Conservation (phyloP, 2,113 vertebrate genomes). For the Sarotherodon lohbergeri region DNA sequence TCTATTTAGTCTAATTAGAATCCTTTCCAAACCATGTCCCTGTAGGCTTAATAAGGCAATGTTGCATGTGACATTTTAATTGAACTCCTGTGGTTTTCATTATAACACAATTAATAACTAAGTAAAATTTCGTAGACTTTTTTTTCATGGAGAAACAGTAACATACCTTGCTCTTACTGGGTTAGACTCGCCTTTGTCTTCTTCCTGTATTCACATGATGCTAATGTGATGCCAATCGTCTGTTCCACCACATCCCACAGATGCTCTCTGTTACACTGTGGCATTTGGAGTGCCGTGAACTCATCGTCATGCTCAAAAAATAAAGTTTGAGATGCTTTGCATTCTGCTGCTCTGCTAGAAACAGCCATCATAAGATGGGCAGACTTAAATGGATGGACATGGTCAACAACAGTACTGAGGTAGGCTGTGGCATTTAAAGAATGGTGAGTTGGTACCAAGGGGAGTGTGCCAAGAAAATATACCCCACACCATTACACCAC, state of each 20-base stretch:
- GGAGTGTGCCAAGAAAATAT: background rate
- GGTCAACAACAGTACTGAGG: background rate
- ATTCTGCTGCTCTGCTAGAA: background rate
- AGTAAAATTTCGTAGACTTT: background rate
- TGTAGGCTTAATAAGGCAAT: background rate
- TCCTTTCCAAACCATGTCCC: background rate
- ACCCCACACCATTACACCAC: background rate
- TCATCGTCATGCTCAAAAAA: background rate
- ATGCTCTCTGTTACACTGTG: background rate
- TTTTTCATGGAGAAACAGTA: background rate
- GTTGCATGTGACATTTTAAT: background rate
- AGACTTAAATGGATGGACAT: background rate
- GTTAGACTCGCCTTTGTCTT: background rate
- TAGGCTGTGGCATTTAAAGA: background rate
- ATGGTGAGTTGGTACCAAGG: background rate
- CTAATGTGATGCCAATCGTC: background rate
- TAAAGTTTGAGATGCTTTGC: background rate
- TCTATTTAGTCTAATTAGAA: background rate
- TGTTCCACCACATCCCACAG: background rate
- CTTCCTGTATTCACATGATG: background rate
- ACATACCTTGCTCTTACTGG: too few species aligned
- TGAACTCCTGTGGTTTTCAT: background rate
- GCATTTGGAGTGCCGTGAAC: background rate
- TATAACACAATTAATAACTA: background rate
- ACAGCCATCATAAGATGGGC: background rate